These are phyloP conservation scores for Campopleginae sp. DNA, from an alignment of 2,888 invertebrate species.

Conservation along the genomic window DNA sequence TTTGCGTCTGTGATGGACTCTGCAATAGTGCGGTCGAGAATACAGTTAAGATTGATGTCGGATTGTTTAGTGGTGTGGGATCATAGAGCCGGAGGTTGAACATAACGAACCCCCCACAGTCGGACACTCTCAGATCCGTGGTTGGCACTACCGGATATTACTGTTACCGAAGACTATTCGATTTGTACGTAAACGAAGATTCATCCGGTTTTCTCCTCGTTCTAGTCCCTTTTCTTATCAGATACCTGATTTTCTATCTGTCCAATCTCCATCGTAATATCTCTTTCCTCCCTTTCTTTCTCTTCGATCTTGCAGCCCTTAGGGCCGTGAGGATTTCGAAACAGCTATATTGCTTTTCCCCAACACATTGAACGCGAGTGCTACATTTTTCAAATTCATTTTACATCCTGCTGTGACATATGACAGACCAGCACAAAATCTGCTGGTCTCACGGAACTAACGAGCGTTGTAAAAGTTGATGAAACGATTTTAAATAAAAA, in stretches of 20 bases:
- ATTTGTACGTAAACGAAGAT: conserved; percentile 78
- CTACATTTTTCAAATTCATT: not conserved
- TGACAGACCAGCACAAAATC: not conserved
- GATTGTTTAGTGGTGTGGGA: conserved; percentile 50
- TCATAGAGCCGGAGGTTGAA: conserved; percentile 70
- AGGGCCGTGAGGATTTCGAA: conserved; percentile 21
- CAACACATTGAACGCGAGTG: not conserved
- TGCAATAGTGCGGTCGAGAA: conserved; percentile 61
- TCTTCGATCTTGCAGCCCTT: not conserved
- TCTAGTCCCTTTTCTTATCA: conserved; percentile 25
- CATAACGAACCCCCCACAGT: conserved; percentile 73
- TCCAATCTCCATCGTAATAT: conserved; percentile 30
- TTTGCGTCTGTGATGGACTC: conserved; percentile 62
- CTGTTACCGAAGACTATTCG: conserved; percentile 80
- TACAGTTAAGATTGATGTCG: conserved; percentile 53
- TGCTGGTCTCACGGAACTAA: not conserved
- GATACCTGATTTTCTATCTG: conserved; percentile 18
- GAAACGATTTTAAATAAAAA: not conserved
- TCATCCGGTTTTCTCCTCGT: conserved; percentile 67
- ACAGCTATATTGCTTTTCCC: conserved; percentile 9
- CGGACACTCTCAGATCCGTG: conserved; percentile 66
- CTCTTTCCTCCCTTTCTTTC: conserved; percentile 19
- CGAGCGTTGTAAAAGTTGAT: not conserved
- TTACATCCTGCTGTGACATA: not conserved
- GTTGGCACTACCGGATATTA: conserved; percentile 78